Evolutionary conservation across 2,888 invertebrate species (phyloP), one percentile per base, ranked within the genome.

Genomic region (Drosophila maculinotata): DNA sequence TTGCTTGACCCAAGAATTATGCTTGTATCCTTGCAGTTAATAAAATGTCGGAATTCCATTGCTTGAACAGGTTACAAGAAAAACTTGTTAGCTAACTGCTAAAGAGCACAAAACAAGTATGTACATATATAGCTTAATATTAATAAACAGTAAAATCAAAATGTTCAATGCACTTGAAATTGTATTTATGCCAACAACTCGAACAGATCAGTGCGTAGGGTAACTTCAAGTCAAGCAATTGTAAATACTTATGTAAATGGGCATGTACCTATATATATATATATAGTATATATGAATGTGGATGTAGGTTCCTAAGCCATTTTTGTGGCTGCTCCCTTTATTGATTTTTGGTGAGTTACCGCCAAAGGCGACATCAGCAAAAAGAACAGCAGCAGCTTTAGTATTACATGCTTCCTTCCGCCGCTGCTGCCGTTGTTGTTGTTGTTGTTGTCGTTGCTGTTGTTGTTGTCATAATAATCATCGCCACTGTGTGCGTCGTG

Each of bases 251-350:
- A 36, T 58, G 42, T 36, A 54, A 54, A 36, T 48, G 47, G 39
- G 25, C 25, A 15, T 39, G 20, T 15, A 41, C 25, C 8, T 31
- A 41, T 30, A 10, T 44, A 23, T 47, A n/a, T 38, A 35, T 59
- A 12, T 23, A 23, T 42, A n/a, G 26, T 62, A 23, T 48, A 31
- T 33, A 38, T 45, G 23, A 35, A 57, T 44, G 15, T 39, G 23
- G 20, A 51, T 65, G 67, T 52, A n/a, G 47, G 45, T 35, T 51
- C 23, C 66, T 54, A 65, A 66, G 66, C 57, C 68, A 70, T 70
- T 69, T 59, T 70, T 69, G 70, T 59, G 65, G 70, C 71, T 53
- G 70, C 65, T 56, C 56, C 56, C 25, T 56, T 66, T 71, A 71
- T 70, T 70, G 70, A 70, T 70, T 70, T 65, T 68, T 42, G 56